phyloP scores from a whole-genome alignment of 1,140 invertebrate species.

The Ceratina calcarata region DNA sequence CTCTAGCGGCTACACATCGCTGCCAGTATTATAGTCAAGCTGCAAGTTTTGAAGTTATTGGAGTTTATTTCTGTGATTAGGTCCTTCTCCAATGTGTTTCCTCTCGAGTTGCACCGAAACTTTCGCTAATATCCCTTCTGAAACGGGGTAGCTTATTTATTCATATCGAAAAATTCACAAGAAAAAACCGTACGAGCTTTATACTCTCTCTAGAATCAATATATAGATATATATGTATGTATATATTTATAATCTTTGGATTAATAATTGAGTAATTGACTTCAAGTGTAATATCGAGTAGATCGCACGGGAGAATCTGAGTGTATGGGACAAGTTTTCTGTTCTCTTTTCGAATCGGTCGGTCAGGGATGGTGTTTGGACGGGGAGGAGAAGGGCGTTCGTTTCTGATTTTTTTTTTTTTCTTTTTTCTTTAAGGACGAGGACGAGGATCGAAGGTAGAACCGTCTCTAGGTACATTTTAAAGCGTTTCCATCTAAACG shows the following conservation, averaged over 20 bases:
- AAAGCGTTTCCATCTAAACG: constrained; percentile 19
- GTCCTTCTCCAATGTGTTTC: not conserved
- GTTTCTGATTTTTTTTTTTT: too few relatives aligned
- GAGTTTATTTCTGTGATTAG: not conserved
- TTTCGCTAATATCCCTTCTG: too few relatives aligned
- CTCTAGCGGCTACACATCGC: constrained; percentile 6
- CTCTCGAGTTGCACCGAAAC: not conserved
- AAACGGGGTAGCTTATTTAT: not conserved
- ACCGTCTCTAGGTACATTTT: constrained; percentile 12
- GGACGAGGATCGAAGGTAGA: not conserved
- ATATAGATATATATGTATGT: constrained; percentile 59
- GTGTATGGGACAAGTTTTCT: constrained; percentile 8
- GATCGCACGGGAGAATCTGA: constrained; percentile 67
- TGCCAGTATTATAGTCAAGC: constrained; percentile 18
- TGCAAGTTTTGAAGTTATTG: constrained; percentile 12
- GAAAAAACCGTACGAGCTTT: constrained; percentile 33
- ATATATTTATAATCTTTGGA: constrained; percentile 60
- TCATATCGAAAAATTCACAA: constrained; percentile 55
- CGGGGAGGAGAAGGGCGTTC: not conserved
- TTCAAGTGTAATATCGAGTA: constrained; percentile 70
- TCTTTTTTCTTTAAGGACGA: not conserved
- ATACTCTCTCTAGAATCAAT: constrained; percentile 66
- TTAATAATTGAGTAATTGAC: constrained; percentile 77
- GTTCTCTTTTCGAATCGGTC: not conserved
- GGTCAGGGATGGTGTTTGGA: not conserved